Base-by-base conservation (phyloP, 2,797 vertebrate species). In the Leuciscus waleckii region DNA sequence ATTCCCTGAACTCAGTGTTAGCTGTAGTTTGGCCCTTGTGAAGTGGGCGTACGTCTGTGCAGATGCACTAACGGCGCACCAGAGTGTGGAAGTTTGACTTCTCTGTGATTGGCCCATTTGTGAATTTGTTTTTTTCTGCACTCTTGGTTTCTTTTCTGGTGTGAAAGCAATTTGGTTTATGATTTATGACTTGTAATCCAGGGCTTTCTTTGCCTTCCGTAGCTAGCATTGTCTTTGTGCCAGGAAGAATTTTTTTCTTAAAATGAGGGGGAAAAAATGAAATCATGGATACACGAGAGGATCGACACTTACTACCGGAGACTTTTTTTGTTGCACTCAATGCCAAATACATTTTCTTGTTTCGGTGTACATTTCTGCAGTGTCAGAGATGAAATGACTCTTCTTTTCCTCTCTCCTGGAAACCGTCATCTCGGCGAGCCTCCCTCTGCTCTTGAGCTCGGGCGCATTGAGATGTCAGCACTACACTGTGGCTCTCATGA, bases 401-500 rank as follows among this genome's bases (percentile, higher is more conserved):
- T 77, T 73, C 6, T 46, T 86, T 85, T 69, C 67, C 2, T 43
- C 88, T 71, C 43, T 70, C 39, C 65, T 75, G 29, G 17, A 86
- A 71, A 77, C 70, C 68, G 80, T 56, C 37, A 83, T 88, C 83
- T 86, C 63, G 37, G 8, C n/a, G 3, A 6, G 43, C 67, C 67
- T 17, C 74, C 43, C 26, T 58, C 7, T 2, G 67, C 75, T 75
- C 46, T 85, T 71, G 84, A 91, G 92, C 88, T 87, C 88, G 92
- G 92, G 91, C 92, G 89, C 89, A 79, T 92, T 88, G 91, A 91
- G 94, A 95, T 92, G 88, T 92, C 90, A 94, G 92, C 91, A 95
- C 95, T 94, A 91, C 94, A 95, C 94, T 97, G 95, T 97, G 96
- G 93, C 94, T 93, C 94, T 92, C 89, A 93, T 88, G 94, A 95